A percentile compares a stretch with the other conserved stretches of the same genome.
Evolutionary conservation across 2,113 vertebrate species (phyloP).

Genomic region (Alces alces): DNA sequence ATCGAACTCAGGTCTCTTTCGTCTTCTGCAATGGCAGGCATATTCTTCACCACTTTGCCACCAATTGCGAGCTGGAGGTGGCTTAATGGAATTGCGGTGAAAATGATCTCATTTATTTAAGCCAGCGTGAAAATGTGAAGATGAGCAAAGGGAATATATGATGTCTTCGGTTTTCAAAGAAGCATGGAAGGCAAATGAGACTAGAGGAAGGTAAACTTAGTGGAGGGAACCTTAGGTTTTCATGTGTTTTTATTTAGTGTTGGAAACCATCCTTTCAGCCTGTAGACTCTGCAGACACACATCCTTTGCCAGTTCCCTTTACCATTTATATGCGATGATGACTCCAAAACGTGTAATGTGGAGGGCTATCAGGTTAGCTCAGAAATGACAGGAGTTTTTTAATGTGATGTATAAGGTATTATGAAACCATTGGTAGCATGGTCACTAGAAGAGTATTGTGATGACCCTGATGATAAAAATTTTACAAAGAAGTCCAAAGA

Average conservation of each 20-base stretch:
- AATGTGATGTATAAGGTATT: neutral
- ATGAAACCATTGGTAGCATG: neutral
- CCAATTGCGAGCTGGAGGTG: neutral
- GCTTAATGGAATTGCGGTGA: neutral
- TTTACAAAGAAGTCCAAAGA: neutral
- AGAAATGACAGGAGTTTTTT: constrained; percentile 10
- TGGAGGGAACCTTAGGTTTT: neutral
- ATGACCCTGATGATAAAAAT: neutral
- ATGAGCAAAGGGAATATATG: neutral
- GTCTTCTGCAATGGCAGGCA: neutral
- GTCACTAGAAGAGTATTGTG: neutral
- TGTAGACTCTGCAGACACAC: neutral
- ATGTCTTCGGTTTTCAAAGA: neutral
- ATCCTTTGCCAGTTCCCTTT: neutral
- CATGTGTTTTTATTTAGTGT: neutral
- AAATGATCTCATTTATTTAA: neutral
- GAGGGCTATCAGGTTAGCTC: neutral
- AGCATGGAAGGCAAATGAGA: neutral
- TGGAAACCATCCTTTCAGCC: neutral
- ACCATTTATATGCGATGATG: neutral
- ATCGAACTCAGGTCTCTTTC: neutral
- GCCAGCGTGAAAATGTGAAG: neutral
- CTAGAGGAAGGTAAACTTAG: neutral
- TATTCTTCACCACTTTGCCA: neutral
- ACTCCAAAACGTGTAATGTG: neutral